phyloP scores from a whole-genome alignment of 2,797 vertebrate species.

The Sebastes minor region DNA sequence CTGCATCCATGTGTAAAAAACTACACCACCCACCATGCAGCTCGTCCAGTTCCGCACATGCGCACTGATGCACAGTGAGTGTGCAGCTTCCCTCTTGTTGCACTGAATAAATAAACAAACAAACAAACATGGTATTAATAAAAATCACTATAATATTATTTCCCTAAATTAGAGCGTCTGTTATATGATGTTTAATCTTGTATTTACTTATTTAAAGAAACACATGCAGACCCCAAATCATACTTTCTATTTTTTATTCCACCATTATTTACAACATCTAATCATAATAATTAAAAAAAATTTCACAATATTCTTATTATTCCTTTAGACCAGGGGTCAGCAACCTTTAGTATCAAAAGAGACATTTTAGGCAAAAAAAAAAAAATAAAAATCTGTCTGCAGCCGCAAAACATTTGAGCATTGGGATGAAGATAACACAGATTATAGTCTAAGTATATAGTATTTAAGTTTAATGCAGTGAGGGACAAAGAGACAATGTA shows the following conservation, averaged over 20 bases:
- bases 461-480: too few relatives aligned
- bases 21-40: conserved; percentile 24
- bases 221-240: background rate
- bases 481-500: too few relatives aligned
- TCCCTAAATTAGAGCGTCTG: background rate
- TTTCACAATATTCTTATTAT: background rate
- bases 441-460: too few relatives aligned
- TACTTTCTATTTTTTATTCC: background rate
- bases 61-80: conserved; percentile 8
- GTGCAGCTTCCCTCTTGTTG: conserved; percentile 5
- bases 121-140: background rate
- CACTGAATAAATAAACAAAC: background rate
- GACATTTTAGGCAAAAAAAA: too few relatives aligned
- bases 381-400: too few relatives aligned
- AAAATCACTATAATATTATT: background rate
- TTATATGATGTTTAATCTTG: too few relatives aligned
- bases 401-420: too few relatives aligned
- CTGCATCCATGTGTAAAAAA: background rate
- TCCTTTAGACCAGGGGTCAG: background rate
- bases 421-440: too few relatives aligned
- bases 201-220: background rate
- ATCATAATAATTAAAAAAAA: too few relatives aligned
- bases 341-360: too few relatives aligned
- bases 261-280: background rate
- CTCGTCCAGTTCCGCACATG: conserved; percentile 14